Percentiles rank a stretch among this genome's conserved stretches.
These are phyloP conservation scores for Anas platyrhynchos DNA, from an alignment of 2,113 vertebrate species.

Conservation along the genomic window DNA sequence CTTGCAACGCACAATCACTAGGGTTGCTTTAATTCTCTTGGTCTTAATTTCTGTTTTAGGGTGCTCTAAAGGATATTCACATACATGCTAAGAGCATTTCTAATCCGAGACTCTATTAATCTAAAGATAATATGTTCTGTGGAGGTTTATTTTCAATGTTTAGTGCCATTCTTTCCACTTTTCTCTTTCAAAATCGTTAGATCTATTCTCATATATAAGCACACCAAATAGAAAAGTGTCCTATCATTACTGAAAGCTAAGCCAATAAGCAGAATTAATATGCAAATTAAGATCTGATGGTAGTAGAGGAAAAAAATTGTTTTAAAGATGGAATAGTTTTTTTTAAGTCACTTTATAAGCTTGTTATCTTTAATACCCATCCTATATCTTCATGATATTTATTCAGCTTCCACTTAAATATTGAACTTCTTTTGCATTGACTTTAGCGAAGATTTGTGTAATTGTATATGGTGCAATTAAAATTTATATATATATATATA, in stretches of 20 bases:
- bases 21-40: neutral
- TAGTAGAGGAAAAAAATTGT: neutral
- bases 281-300: neutral
- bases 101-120: neutral
- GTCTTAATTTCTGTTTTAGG: neutral
- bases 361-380: neutral
- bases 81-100: neutral
- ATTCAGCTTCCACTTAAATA: neutral
- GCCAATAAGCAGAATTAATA: neutral
- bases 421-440: neutral
- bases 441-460: neutral
- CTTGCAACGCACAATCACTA: fast-evolving
- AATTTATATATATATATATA: neutral
- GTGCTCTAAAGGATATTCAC: neutral
- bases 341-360: neutral
- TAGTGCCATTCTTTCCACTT: neutral
- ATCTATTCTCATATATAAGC: neutral
- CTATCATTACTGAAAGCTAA: neutral
- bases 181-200: neutral
- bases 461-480: neutral
- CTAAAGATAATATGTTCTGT: neutral
- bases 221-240: neutral
- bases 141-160: neutral
- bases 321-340: neutral
- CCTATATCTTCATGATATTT: neutral